phyloP scores from a whole-genome alignment of 2,113 vertebrate genomes.

The Garra rufa region DNA sequence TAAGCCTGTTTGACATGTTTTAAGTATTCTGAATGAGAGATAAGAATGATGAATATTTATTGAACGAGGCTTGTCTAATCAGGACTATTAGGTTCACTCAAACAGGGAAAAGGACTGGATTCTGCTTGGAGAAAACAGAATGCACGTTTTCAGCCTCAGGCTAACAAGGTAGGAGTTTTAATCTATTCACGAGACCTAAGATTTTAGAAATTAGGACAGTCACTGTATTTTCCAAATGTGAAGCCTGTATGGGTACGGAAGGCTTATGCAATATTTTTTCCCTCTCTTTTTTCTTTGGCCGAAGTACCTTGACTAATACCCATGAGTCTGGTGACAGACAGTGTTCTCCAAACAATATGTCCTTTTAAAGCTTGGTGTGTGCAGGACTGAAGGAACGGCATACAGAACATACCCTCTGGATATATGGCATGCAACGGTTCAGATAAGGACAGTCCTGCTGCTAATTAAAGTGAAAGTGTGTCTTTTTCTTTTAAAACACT shows the following conservation, averaged over 20 bases:
- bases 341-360: constrained; percentile 26
- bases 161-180: constrained; percentile 29
- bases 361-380: constrained; percentile 19
- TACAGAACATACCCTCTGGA: constrained; percentile 2
- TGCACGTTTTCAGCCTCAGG: constrained; percentile 16
- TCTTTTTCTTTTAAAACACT: not conserved
- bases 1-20: not conserved
- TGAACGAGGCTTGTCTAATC: not conserved
- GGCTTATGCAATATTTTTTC: not conserved
- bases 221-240: not conserved
- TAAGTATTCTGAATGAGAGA: not conserved
- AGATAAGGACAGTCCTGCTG: not conserved
- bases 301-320: constrained; percentile 37
- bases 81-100: constrained; percentile 8
- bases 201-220: constrained; percentile 5
- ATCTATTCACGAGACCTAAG: not conserved
- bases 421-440: not conserved
- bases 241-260: not conserved
- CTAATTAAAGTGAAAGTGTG: not conserved
- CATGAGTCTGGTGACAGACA: constrained; percentile 31
- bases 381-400: constrained; percentile 4
- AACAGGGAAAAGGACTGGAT: not conserved
- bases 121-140: not conserved
- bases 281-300: not conserved
- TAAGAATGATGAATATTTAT: not conserved